These are phyloP conservation scores for Lasioglossum villosulum DNA, from an alignment of 2,888 invertebrate species.

Conservation along the genomic window DNA sequence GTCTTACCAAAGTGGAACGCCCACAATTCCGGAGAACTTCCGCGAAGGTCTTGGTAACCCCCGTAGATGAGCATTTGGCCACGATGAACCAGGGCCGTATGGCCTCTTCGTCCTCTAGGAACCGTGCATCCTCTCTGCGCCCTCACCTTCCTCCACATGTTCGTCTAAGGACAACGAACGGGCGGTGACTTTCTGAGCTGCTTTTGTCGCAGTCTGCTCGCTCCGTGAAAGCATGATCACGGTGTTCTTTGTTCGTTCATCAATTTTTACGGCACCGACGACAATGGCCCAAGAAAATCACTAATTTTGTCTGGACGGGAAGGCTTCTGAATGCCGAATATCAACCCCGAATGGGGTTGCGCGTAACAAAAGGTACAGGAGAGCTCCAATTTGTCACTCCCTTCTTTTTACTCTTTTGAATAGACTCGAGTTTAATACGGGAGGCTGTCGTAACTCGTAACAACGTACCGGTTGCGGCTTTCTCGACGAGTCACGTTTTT, in stretches of 20 bases:
- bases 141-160: conserved; percentile 87
- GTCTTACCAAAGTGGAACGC: conserved; percentile 92
- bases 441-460: conserved; percentile 49
- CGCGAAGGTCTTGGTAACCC: conserved; percentile 93
- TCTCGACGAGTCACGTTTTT: neutral
- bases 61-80: conserved; percentile 94
- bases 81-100: conserved; percentile 92
- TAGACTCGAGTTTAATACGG: conserved; percentile 46
- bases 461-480: conserved; percentile 24
- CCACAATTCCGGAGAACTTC: conserved; percentile 94
- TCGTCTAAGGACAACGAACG: conserved; percentile 82
- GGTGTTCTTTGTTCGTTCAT: neutral
- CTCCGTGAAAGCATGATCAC: neutral
- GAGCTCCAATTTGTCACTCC: conserved; percentile 69
- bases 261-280: neutral
- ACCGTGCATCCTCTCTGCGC: conserved; percentile 86
- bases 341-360: conserved; percentile 26
- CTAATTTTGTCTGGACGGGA: conserved; percentile 40
- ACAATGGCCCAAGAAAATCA: conserved; percentile 56
- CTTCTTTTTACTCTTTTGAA: conserved; percentile 57
- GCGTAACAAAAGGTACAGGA: conserved; percentile 70
- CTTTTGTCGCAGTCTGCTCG: neutral
- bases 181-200: neutral
- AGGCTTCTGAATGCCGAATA: conserved; percentile 34
- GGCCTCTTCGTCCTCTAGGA: conserved; percentile 93